phyloP scores from a whole-genome alignment of 37 sponge, comb jelly and placozoan species.

The Dysidea cf. avara region DNA sequence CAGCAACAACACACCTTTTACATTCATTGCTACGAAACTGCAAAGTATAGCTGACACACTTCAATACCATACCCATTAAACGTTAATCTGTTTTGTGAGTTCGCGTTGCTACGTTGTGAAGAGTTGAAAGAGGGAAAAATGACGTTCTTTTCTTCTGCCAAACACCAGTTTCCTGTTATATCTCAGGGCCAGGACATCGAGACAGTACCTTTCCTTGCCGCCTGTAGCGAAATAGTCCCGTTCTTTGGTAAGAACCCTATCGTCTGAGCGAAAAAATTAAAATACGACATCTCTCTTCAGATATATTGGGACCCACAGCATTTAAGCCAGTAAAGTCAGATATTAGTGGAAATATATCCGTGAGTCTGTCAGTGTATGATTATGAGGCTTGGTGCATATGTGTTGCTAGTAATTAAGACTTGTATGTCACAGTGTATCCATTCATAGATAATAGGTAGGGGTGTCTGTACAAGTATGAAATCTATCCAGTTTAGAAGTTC shows the following conservation, averaged over 20 bases:
- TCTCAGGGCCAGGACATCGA: conserved; percentile 55
- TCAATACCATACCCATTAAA: too few species aligned
- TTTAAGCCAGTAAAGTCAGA: conserved; percentile 80
- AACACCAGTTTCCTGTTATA: conserved; percentile 44
- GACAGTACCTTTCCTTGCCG: conserved; percentile 59
- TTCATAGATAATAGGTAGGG: too few species aligned
- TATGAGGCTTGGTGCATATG: too few species aligned
- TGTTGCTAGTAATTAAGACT: too few species aligned
- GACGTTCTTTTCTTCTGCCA: conserved; percentile 62
- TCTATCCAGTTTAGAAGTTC: too few species aligned
- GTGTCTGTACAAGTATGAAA: too few species aligned
- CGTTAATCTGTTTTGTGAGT: too few species aligned
- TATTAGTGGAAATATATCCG: conserved; percentile 72
- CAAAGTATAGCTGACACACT: too few species aligned
- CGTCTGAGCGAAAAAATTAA: not conserved
- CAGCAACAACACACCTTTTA: too few species aligned
- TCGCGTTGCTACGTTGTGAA: too few species aligned
- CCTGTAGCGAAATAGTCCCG: conserved; percentile 61
- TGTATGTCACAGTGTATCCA: too few species aligned
- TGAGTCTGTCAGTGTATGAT: conserved; percentile 16
- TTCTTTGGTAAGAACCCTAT: conserved; percentile 62
- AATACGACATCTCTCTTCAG: conserved; percentile 18
- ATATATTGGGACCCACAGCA: conserved; percentile 60
- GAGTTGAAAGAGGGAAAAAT: conserved; percentile 18
- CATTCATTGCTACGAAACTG: too few species aligned